Base-by-base conservation (phyloP, 1,140 invertebrate species). In the Drosophila simulans region DNA sequence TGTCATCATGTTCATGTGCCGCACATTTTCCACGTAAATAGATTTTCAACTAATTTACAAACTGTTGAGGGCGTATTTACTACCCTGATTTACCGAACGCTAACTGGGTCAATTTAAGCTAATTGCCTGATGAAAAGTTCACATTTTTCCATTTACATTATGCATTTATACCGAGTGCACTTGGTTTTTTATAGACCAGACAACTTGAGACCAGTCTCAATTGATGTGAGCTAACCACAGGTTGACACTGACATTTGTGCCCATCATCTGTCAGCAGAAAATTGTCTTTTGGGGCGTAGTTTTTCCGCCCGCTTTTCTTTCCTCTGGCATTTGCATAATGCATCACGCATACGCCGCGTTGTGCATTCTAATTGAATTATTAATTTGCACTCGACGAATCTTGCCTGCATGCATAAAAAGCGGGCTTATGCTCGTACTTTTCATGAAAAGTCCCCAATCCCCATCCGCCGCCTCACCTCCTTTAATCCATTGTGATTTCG, bases 361-460 rank as follows among this genome's bases (percentile, higher is more conserved):
- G 66, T 88, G 71, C 84, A 60, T 69, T 69, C 76, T 72, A 86
- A 88, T 86, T 83, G 79, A 86, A 86, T 86, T 86, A 86, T 86
- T 88, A 86, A 88, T 88, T 84, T 57, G 65, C 75, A 54, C 75
- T 68, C 65, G 62, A 53, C 62, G 65, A 63, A 68, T 69, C 69
- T 88, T 82, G 64, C 46, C 39, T 68, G 43, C 35, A 55, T 39
- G 69, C 37, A 76, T 43, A 77, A 46, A 40, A 49, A 56, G 49
- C 34, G 12, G 42, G 42, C 31, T 55, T 70, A 57, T 69, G 42
- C 46, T 69, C 49, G 20, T 27, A 48, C 42, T 48, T 39, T 46
- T 57, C 8, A 11, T 13, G 40, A 10, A 10, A 10, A 25, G 10
- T 31, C 39, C 13, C 31, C 31, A 12, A 4, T 27, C 15, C 3